Evolutionary conservation across 2,888 invertebrate genomes (phyloP), one percentile per base, ranked within the genome.

Genomic region (Podabrus alpinus): DNA sequence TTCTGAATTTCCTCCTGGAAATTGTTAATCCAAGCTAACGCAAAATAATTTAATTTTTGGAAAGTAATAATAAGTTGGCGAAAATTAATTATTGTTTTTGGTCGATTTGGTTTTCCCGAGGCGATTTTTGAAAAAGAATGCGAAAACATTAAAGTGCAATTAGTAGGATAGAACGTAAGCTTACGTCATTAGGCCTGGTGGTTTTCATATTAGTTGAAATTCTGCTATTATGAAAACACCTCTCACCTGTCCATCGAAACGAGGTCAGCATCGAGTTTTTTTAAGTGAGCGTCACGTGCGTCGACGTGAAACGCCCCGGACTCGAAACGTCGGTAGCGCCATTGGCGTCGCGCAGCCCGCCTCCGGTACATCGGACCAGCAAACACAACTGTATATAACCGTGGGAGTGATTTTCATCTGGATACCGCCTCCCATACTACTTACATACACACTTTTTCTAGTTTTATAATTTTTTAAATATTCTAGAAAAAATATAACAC

Each of bases 311-410:
- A 82, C 86, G 85, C 85, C 86, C 86, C 81, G 83, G 83, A 82
- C 80, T 75, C 79, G 77, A 77, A 80, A 79, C 79, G 79, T 79
- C 84, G 80, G 79, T 78, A 80, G 84, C 85, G 85, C 84, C 84
- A 86, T 86, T 86, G 86, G 86, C 86, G 86, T 86, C 86, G 83
- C 79, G 80, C 79, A 85, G 82, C 83, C 85, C 86, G 86, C 86
- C 86, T 85, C 81, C 85, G 81, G 80, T 81, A 78, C 84, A 81
- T 81, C 84, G 79, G 80, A 78, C 82, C 81, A 79, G 82, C 81
- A 80, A 79, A 77, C 75, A 76, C 75, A 77, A 77, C 75, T 80
- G 82, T 79, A 64, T 60, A 66, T 64, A 78, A 79, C 77, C 83
- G 84, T 83, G 85, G 85, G 85, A 82, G 85, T 74, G 84, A 83